These are phyloP conservation scores for Todiramphus saurophagus DNA, from an alignment of 2,113 vertebrate genomes.

Conservation along the genomic window DNA sequence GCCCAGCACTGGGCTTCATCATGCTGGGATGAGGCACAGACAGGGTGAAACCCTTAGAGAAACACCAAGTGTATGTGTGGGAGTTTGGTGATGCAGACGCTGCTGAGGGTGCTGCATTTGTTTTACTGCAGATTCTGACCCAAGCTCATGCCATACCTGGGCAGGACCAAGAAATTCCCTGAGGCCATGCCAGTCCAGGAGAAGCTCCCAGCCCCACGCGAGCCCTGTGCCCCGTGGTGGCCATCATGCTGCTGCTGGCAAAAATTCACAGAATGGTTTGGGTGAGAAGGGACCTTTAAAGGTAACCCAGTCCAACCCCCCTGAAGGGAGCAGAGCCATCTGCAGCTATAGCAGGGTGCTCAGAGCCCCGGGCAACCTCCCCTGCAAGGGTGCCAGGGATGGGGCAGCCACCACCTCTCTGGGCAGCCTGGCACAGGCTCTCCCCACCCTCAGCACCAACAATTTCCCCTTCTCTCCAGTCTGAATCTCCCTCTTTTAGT, in stretches of 20 bases:
- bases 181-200: background rate
- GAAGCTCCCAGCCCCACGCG: background rate
- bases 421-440: no score
- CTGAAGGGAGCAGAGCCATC: no score
- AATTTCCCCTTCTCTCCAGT: no score
- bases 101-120: background rate
- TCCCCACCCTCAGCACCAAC: no score
- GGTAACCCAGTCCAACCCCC: no score
- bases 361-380: no score
- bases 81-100: fast-evolving
- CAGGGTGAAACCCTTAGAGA: fast-evolving
- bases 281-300: no score
- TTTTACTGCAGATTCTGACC: background rate
- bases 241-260: background rate
- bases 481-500: no score
- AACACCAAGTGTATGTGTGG: fast-evolving
- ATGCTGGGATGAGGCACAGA: fast-evolving
- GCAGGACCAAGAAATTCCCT: background rate
- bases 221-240: background rate
- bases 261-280: no score
- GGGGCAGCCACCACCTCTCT: no score
- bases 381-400: no score
- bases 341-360: no score
- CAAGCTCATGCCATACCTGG: background rate
- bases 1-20: fast-evolving